These are phyloP conservation scores for Chlorospingus semifuscus DNA, from an alignment of 2,797 vertebrate species.

Conservation along the genomic window DNA sequence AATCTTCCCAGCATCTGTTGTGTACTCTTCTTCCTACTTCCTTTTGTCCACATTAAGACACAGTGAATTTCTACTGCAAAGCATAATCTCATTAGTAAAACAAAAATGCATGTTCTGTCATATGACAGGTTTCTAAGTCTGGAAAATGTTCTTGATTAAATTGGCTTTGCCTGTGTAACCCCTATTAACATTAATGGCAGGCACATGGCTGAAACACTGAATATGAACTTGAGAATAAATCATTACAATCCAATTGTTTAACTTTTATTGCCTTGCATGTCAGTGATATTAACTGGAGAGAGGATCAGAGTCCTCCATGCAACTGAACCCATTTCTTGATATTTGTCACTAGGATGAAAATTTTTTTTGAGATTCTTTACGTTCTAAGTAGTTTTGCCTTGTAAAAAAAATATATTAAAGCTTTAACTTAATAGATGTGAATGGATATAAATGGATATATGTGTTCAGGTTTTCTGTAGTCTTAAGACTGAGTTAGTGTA, in stretches of 20 bases:
- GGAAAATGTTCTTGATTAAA: slow-evolving; percentile 52
- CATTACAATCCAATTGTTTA: slow-evolving; percentile 39
- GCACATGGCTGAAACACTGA: slow-evolving; percentile 13
- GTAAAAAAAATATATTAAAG: neutral
- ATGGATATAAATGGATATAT: neutral
- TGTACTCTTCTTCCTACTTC: neutral
- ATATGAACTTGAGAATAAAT: slow-evolving; percentile 30
- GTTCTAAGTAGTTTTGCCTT: neutral
- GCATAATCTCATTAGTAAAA: slow-evolving; percentile 49
- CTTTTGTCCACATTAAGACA: neutral
- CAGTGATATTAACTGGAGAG: neutral
- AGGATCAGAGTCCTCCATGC: neutral
- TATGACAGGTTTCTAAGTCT: slow-evolving; percentile 33
- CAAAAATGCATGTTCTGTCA: slow-evolving; percentile 45
- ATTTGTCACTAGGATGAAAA: neutral
- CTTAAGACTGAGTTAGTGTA: neutral
- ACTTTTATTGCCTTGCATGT: slow-evolving; percentile 28
- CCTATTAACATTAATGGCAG: slow-evolving; percentile 55
- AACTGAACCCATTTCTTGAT: neutral
- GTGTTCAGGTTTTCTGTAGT: neutral
- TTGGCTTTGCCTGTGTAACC: slow-evolving; percentile 44
- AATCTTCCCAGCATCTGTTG: neutral
- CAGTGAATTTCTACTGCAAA: neutral
- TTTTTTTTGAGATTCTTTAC: neutral
- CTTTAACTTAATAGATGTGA: neutral